phyloP scores from a whole-genome alignment of 2,113 vertebrate genomes.

The Pachyramphus minor region DNA sequence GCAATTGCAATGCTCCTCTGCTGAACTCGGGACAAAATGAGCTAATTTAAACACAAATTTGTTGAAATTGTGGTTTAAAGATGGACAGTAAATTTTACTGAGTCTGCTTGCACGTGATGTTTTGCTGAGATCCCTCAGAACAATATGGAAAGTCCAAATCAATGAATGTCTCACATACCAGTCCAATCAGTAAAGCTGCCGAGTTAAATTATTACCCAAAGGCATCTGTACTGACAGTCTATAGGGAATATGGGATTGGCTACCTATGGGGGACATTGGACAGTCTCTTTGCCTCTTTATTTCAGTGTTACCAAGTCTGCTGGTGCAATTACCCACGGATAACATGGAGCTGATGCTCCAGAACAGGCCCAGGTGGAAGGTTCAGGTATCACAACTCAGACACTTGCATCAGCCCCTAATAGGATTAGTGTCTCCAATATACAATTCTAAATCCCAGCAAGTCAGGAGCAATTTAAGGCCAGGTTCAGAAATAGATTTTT shows the following conservation, averaged over 20 bases:
- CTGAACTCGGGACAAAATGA: background rate
- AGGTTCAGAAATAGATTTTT: background rate
- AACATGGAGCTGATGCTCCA: background rate
- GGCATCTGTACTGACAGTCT: background rate
- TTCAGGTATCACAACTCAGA: background rate
- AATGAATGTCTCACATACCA: fast-evolving
- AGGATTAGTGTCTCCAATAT: background rate
- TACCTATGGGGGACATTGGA: background rate
- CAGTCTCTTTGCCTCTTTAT: background rate
- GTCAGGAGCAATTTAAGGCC: background rate
- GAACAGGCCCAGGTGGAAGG: background rate
- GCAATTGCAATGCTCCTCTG: background rate
- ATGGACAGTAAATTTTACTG: background rate
- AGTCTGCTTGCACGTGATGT: background rate
- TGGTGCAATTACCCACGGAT: background rate
- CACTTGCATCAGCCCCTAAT: background rate
- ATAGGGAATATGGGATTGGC: background rate
- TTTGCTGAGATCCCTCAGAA: too few relatives aligned
- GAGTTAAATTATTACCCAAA: background rate
- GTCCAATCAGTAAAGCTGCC: background rate
- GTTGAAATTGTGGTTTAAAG: background rate
- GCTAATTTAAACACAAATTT: too few relatives aligned
- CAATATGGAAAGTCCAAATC: background rate
- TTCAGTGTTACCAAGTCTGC: background rate
- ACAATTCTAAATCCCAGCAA: background rate